phyloP scores from a whole-genome alignment of 2,113 vertebrate species.

The Cynopterus brachyotis region DNA sequence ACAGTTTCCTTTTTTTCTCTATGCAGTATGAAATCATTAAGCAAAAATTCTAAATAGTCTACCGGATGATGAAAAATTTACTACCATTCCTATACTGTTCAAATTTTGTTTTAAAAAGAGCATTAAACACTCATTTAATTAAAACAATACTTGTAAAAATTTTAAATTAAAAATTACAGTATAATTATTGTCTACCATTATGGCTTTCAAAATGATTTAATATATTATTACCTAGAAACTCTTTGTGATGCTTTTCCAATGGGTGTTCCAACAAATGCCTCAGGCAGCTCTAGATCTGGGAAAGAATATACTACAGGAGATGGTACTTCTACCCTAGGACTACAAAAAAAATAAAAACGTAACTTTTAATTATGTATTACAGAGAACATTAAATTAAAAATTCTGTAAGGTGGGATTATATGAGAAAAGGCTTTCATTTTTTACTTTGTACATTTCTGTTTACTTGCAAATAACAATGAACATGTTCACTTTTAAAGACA shows the following conservation, averaged over 20 bases:
- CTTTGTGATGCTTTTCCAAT: constrained; percentile 86
- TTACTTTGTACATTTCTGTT: not conserved
- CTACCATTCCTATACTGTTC: not conserved
- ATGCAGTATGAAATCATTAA: not conserved
- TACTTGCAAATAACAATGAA: not conserved
- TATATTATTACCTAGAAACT: constrained; percentile 88
- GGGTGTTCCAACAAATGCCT: constrained; percentile 93
- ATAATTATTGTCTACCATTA: not conserved
- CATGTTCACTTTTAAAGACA: not conserved
- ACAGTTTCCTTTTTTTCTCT: not conserved
- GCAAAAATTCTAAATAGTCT: not conserved
- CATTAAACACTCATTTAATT: not conserved
- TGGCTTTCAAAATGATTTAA: constrained; percentile 15
- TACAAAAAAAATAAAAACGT: constrained; percentile 65
- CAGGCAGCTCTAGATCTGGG: constrained; percentile 74
- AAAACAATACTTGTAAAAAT: not conserved
- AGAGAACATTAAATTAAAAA: not conserved
- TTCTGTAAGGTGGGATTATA: not conserved
- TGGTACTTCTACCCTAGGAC: constrained; percentile 78
- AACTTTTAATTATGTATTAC: not conserved
- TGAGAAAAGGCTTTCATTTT: not conserved
- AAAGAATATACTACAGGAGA: constrained; percentile 54
- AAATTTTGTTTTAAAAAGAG: not conserved
- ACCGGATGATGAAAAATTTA: not conserved
- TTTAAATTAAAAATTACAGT: not conserved